These are phyloP conservation scores for Brenthis daphne DNA, from an alignment of 2,888 invertebrate genomes.

Conservation along the genomic window DNA sequence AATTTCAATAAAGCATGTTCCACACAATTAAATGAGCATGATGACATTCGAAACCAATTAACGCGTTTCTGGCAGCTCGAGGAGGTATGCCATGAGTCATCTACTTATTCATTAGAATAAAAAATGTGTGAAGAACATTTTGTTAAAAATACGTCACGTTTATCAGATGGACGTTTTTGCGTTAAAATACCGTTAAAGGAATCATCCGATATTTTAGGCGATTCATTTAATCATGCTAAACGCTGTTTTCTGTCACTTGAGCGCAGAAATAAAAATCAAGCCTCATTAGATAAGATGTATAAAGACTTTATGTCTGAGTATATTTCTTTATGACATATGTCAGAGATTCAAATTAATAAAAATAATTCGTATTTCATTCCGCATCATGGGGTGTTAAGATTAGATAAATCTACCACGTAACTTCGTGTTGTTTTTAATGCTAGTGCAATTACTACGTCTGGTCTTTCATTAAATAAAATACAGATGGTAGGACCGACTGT, in stretches of 20 bases:
- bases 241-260: conserved; percentile 25
- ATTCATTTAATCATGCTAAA: conserved; percentile 27
- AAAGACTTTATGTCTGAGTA: too few species aligned
- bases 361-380: background rate
- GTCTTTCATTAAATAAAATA: too few species aligned
- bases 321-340: too few species aligned
- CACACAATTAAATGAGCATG: background rate
- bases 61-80: conserved; percentile 3
- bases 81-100: conserved; percentile 1
- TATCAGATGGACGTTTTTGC: conserved; percentile 36
- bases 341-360: too few species aligned
- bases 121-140: conserved; percentile 37
- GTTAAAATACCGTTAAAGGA: conserved; percentile 35
- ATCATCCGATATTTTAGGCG: conserved; percentile 31
- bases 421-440: background rate
- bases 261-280: background rate
- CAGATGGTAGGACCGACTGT: too few species aligned
- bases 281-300: too few species aligned
- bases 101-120: conserved; percentile 37
- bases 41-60: background rate
- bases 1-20: too few species aligned
- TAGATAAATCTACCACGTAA: background rate
- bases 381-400: background rate
- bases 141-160: conserved; percentile 34
- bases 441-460: background rate